A percentile compares a stretch with the other conserved stretches of the same genome.
phyloP scores from a whole-genome alignment of 1,140 invertebrate genomes.

The Stenopsyche tienmushanensis region DNA sequence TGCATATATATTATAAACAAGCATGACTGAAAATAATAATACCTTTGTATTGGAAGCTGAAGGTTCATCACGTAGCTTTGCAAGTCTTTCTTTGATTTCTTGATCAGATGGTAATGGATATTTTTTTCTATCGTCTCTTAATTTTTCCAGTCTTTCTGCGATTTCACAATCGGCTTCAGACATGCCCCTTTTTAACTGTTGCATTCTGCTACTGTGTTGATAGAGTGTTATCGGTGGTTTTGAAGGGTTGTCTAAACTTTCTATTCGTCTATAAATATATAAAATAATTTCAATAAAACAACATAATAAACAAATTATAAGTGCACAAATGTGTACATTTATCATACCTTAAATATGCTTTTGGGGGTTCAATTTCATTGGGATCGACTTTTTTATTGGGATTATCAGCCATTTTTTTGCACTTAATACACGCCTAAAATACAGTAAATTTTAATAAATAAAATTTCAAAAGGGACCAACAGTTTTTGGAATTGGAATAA shows the following conservation, averaged over 20 bases:
- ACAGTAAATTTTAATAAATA: slow-evolving; percentile 1
- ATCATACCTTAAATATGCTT: slow-evolving; percentile 54
- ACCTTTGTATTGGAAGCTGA: slow-evolving; percentile 44
- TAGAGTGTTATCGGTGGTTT: slow-evolving; percentile 56
- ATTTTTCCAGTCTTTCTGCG: slow-evolving; percentile 59
- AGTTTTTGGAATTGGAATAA: neutral
- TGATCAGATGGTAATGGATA: slow-evolving; percentile 52
- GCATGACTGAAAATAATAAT: too few relatives aligned
- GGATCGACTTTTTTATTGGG: slow-evolving; percentile 35
- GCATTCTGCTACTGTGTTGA: slow-evolving; percentile 48
- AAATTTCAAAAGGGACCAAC: too few relatives aligned
- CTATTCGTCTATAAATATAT: slow-evolving; percentile 35
- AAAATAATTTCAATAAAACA: neutral
- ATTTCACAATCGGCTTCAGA: slow-evolving; percentile 56
- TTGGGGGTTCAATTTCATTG: slow-evolving; percentile 49
- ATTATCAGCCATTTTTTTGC: slow-evolving; percentile 42
- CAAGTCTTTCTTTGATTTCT: slow-evolving; percentile 57
- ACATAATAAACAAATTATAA: neutral
- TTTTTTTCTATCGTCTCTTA: slow-evolving; percentile 54
- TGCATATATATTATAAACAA: too few relatives aligned
- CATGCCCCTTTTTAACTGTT: slow-evolving; percentile 46
- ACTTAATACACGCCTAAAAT: slow-evolving; percentile 51
- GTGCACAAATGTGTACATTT: too few relatives aligned
- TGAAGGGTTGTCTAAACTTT: slow-evolving; percentile 51
- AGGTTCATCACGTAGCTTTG: slow-evolving; percentile 58